Conservation (phyloP, 92 coral and sea anemone species). For the Epizoanthus fatuus region DNA sequence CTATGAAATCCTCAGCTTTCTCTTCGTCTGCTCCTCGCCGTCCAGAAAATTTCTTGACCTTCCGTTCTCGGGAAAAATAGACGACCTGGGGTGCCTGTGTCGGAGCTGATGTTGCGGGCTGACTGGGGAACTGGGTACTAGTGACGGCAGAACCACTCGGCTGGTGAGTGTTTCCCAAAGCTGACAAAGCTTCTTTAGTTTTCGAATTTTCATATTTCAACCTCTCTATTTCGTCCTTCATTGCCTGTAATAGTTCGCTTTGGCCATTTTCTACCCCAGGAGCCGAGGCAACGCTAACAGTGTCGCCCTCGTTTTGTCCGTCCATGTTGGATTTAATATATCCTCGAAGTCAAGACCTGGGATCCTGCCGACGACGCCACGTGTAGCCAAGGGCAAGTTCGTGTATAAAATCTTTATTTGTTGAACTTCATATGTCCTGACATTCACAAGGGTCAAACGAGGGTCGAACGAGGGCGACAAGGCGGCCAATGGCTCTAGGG, state of each 20-base stretch:
- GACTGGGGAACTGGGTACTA: conserved; percentile 11
- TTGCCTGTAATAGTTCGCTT: not conserved
- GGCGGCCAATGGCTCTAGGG: too few relatives aligned
- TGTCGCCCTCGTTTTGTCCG: conserved; percentile 6
- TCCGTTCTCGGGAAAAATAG: conserved; percentile 14
- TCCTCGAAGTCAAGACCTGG: too few relatives aligned
- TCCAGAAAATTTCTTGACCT: conserved; percentile 28
- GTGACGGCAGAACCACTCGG: not conserved
- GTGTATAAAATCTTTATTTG: too few relatives aligned
- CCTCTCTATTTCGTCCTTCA: conserved; percentile 12
- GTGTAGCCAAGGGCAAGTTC: too few relatives aligned
- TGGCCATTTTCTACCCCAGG: not conserved
- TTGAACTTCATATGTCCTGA: too few relatives aligned
- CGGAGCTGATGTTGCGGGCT: conserved; percentile 1
- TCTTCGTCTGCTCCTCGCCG: conserved; percentile 18
- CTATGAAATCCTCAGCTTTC: conserved; percentile 45
- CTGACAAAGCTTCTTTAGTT: conserved; percentile 6
- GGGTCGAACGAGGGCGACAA: too few relatives aligned
- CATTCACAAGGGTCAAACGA: too few relatives aligned
- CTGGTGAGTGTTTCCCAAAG: not conserved
- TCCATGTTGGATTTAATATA: not conserved
- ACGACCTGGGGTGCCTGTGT: conserved; percentile 31
- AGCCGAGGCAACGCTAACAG: not conserved
- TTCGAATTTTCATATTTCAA: conserved; percentile 2
- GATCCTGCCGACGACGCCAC: too few relatives aligned